These are phyloP conservation scores for Montipora cactus DNA, from an alignment of 64 coral and sea anemone species.

Conservation along the genomic window DNA sequence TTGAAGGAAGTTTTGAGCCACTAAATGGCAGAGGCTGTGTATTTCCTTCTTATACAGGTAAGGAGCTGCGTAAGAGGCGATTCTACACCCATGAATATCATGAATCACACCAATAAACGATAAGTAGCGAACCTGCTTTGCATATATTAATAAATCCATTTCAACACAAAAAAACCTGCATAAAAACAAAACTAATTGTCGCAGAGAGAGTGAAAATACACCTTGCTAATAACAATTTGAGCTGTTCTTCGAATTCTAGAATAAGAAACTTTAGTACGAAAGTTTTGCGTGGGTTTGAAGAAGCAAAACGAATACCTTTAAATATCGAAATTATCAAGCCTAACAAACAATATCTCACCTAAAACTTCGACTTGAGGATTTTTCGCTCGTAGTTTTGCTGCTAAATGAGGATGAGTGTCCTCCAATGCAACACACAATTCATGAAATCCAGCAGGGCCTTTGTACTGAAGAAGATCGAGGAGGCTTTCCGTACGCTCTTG, in stretches of 20 bases:
- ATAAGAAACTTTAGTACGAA: not conserved
- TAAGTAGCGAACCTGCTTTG: slow-evolving; percentile 11
- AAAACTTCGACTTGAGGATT: slow-evolving; percentile 67
- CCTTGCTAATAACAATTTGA: slow-evolving; percentile 8
- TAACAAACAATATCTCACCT: slow-evolving; percentile 49
- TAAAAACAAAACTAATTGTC: slow-evolving; percentile 62
- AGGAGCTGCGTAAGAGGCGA: not conserved
- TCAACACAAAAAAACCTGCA: slow-evolving; percentile 48
- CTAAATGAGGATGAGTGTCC: slow-evolving; percentile 81
- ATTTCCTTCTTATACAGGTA: slow-evolving; percentile 9
- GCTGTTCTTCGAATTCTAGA: not conserved
- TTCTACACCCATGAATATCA: slow-evolving; percentile 15
- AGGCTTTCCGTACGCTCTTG: slow-evolving; percentile 81
- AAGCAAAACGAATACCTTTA: no score
- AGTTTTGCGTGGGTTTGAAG: no score
- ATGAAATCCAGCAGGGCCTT: slow-evolving; percentile 81
- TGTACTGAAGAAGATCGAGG: slow-evolving; percentile 90
- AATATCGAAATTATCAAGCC: not conserved
- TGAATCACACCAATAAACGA: slow-evolving; percentile 39
- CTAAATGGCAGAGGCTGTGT: not conserved
- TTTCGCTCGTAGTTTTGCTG: slow-evolving; percentile 64
- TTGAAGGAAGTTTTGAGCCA: not conserved
- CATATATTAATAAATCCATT: slow-evolving; percentile 37
- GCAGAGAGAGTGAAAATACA: slow-evolving; percentile 6
- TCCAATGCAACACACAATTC: slow-evolving; percentile 90